phyloP scores from a whole-genome alignment of 2,797 vertebrate species.

The Myoxocephalus aenaeus region DNA sequence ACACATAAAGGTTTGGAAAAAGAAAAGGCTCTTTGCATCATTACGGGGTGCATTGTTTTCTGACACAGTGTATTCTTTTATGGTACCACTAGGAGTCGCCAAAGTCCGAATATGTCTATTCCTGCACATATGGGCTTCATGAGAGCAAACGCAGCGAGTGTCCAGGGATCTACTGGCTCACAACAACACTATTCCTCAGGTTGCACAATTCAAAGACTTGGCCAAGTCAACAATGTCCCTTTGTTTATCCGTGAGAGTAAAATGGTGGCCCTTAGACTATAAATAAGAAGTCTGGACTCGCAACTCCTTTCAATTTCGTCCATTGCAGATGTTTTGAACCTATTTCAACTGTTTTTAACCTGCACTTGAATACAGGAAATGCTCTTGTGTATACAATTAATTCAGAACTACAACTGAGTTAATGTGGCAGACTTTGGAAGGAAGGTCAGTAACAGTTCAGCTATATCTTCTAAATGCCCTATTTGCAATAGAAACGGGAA shows the following conservation, averaged over 20 bases:
- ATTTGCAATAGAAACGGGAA: too few species aligned
- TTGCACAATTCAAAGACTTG: background rate
- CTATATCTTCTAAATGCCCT: too few species aligned
- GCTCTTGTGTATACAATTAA: background rate
- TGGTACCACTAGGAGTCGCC: background rate
- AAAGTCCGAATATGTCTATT: background rate
- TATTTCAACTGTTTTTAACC: background rate
- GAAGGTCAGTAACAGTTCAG: too few species aligned
- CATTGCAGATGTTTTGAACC: background rate
- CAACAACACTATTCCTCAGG: background rate
- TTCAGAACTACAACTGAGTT: background rate
- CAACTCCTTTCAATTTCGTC: background rate
- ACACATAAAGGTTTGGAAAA: conserved; percentile 49
- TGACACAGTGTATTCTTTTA: background rate
- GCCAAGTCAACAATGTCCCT: background rate
- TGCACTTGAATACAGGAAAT: background rate
- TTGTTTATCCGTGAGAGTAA: background rate
- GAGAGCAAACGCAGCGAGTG: background rate
- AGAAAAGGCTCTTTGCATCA: background rate
- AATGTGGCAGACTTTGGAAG: too few species aligned
- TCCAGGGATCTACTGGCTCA: background rate
- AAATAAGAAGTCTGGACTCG: background rate
- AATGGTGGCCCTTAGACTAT: background rate
- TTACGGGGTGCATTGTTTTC: background rate
- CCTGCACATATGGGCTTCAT: background rate